Conservation (phyloP, 53 echinoderm and acorn worm species). For the Holothuria scabra region DNA sequence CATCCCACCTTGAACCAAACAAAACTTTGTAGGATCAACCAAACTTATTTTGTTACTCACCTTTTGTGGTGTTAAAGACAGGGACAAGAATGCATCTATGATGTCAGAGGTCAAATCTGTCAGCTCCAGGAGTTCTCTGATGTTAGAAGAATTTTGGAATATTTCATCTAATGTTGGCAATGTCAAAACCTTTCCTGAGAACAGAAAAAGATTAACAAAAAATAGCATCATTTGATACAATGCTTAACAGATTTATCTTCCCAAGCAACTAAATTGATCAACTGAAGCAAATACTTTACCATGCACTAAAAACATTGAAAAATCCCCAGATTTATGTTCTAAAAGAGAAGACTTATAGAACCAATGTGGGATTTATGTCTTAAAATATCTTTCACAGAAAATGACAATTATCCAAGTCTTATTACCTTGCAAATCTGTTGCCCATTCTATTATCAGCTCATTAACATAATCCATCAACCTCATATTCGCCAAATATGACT, state of each 20-base stretch:
- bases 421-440: constrained; percentile 11
- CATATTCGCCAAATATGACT: neutral
- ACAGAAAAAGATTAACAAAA: no score
- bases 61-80: constrained; percentile 51
- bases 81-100: constrained; percentile 68
- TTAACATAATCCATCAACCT: constrained; percentile 4
- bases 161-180: constrained; percentile 69
- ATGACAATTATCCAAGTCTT: neutral
- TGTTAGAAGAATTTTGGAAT: constrained; percentile 55
- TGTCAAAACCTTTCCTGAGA: constrained; percentile 59
- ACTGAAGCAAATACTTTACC: no score
- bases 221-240: no score
- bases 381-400: no score
- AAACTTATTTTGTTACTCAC: constrained; percentile 29
- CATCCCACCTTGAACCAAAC: no score
- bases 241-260: no score
- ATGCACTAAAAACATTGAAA: no score
- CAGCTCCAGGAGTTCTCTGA: constrained; percentile 64
- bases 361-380: no score
- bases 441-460: constrained; percentile 5
- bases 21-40: no score
- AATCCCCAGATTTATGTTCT: no score
- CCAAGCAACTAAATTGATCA: no score
- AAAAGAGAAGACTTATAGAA: no score
- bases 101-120: constrained; percentile 71